Percentiles rank a stretch among this genome's conserved stretches.
These are phyloP conservation scores for Hirtodrosophila cameraria DNA, from an alignment of 2,888 invertebrate genomes.

Conservation along the genomic window DNA sequence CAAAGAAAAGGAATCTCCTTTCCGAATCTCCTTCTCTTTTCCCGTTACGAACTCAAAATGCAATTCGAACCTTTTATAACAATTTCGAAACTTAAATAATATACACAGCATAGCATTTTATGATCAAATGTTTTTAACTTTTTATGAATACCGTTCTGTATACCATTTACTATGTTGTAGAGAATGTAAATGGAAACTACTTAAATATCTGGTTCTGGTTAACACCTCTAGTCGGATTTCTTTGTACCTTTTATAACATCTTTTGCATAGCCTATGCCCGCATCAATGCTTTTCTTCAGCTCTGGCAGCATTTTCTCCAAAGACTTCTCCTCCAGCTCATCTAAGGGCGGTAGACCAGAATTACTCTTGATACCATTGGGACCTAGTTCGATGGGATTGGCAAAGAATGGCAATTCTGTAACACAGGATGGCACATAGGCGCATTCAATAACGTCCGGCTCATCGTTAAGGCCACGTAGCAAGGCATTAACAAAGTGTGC, in stretches of 20 bases:
- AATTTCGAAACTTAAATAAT: no score
- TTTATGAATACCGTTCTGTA: no score
- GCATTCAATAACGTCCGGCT: constrained; percentile 93
- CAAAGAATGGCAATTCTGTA: constrained; percentile 94
- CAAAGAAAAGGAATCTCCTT: no score
- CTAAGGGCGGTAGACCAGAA: constrained; percentile 93
- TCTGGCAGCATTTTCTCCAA: constrained; percentile 86
- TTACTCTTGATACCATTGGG: constrained; percentile 92
- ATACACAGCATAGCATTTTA: no score
- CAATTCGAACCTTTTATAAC: no score
- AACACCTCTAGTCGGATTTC: no score
- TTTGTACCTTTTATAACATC: neutral
- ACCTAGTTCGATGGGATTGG: constrained; percentile 93
- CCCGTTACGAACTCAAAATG: no score
- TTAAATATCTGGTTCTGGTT: no score
- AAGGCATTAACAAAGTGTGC: constrained; percentile 93
- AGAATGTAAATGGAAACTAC: no score
- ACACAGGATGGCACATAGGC: constrained; percentile 94
- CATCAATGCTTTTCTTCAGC: neutral
- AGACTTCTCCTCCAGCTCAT: constrained; percentile 89
- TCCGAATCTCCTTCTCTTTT: no score
- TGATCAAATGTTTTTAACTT: no score
- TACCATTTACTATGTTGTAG: no score
- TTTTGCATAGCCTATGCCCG: neutral
- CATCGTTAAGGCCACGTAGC: constrained; percentile 89